Base-by-base conservation (phyloP, 2,113 vertebrate genomes). In the Aegithalos caudatus region DNA sequence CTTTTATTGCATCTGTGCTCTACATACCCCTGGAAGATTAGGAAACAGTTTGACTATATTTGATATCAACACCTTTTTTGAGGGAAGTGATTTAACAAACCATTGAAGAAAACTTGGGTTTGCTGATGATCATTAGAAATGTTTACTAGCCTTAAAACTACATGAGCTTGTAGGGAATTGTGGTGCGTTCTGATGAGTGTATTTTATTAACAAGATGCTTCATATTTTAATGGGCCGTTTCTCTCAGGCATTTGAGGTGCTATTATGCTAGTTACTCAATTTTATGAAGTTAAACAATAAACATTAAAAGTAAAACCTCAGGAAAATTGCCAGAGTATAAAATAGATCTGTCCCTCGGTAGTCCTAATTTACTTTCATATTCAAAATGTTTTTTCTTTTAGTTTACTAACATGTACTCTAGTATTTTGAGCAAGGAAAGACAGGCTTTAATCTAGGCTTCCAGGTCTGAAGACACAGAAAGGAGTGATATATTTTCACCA, bases 281-380 rank as follows among this genome's bases (percentile, higher is more conserved):
- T 97, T 97, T 96, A 97, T 96, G 87, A 97, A 95, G 72, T 92
- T 57, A 87, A 95, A 92, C 66, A 95, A 86, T 94, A 96, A 97
- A 97, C 93, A 91, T 90, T 96, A 95, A 81, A 90, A 97, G 64
- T 92, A 91, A 92, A 89, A 93, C 80, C 90, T 95, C 74, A 72
- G 83, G 79, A 90, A 87, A 90, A 56, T 90, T 92, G 86, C 76
- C 33, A 58, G 78, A 71, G 62, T 92, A 45, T 87, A 88, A 93
- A 95, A 86, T 74, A 94, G 78, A 95, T 88, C 60, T 67, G 54
- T 90, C 83, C 89, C 90, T 97, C 3, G 29, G 77, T 93, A 82
- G 62, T 77, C 88, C 56, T 82, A 65, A 94, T 94, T 92, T 92
- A n/a, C 28, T 70, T 69, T 64, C 35, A 40, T 88, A 96, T 95